Conservation (phyloP, 2,113 vertebrate genomes). For the Papio anubis region DNA sequence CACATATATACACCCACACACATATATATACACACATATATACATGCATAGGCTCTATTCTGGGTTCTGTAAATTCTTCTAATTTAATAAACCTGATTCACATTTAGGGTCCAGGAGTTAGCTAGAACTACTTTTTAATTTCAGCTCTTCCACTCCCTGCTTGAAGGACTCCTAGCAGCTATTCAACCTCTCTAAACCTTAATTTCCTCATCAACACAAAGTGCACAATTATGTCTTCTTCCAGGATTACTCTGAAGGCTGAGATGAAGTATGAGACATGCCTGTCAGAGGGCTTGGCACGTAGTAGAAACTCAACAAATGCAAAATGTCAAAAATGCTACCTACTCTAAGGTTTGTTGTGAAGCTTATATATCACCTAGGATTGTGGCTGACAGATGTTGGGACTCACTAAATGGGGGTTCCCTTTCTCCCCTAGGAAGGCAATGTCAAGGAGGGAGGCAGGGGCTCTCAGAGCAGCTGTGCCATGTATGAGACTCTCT, state of each 20-base stretch:
- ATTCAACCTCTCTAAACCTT: not conserved
- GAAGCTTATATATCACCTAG: not conserved
- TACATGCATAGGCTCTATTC: not conserved
- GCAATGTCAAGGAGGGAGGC: not conserved
- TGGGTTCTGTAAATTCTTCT: not conserved
- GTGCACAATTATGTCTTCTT: slow-evolving; percentile 5
- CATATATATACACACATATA: accelerated
- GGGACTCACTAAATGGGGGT: not conserved
- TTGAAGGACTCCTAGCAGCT: not conserved
- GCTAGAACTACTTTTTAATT: not conserved
- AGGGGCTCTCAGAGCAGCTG: not conserved
- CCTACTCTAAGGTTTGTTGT: not conserved
- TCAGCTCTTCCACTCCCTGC: not conserved
- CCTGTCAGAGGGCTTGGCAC: slow-evolving; percentile 1
- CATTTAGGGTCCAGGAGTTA: not conserved
- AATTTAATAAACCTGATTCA: not conserved
- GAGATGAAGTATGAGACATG: not conserved
- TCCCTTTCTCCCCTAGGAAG: not conserved
- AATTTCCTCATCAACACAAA: not conserved
- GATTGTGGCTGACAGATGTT: not conserved
- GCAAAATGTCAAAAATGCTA: not conserved
- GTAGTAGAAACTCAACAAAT: slow-evolving; percentile 32
- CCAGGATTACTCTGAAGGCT: not conserved
- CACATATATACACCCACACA: accelerated
- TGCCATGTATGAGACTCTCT: not conserved